Base-by-base conservation (phyloP, 2,888 invertebrate genomes). In the Temnothorax unifasciatus region DNA sequence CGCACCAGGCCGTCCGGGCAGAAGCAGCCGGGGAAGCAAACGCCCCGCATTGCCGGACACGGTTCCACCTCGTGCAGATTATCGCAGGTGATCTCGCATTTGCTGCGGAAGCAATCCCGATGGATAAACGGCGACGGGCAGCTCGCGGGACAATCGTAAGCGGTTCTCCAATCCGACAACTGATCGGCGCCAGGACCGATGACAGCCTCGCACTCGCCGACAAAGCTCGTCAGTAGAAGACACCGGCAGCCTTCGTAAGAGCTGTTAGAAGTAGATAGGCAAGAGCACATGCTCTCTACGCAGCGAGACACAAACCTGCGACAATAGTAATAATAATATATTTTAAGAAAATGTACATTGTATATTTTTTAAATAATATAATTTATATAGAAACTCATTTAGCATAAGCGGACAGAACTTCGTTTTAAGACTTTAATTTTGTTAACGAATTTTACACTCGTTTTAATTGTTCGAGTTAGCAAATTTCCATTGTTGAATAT, bases 21-120 rank as follows among this genome's bases (percentile, higher is more conserved):
- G 95, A 97, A 98, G 94, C 98, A 98, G 77, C 98, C 98, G 0
- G 98, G 96, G 95, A 97, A 97, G 94, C 98, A 98, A 64, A 96
- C 96, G 52, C 97, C 96, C 21, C 96, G 96, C 86, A 96, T 95
- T 29, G 95, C 93, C 0, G 97, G 96, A 89, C 98, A 98, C 0
- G 96, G 95, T 69, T 96, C 96, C 18, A 95, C 94, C 85, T 96
- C 95, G 71, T 96, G 93, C 47, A 96, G 92, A 75, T 96, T 96
- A 64, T 96, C 96, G 93, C 99, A 99, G 0, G 97, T 96, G 1
- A 97, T 96, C 94, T 98, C 98, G 95, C 98, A 98, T 83, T 96
- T 93, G 64, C 92, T 91, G 29, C 94, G 96, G 95, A 97, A 98
- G 94, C 98, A 98, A 94, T 98, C 98, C 90, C 97, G 96, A 94